Percentiles rank a stretch among this genome's conserved stretches.
These are phyloP conservation scores for Doryteuthis pealeii DNA, from an alignment of 1,140 invertebrate species.

Conservation along the genomic window DNA sequence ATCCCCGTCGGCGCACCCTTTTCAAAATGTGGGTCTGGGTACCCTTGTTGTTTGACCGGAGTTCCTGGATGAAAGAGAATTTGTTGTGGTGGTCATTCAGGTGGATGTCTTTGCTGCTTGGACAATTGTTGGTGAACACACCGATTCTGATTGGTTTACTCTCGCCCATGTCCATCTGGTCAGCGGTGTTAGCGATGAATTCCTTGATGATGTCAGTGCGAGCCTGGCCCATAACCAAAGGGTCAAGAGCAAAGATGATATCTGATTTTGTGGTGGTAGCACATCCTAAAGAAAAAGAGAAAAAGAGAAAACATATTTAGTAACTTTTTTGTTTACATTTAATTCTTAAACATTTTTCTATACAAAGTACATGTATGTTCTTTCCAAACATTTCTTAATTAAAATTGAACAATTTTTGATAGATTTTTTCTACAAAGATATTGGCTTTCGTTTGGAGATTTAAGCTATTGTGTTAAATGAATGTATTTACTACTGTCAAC, in stretches of 20 bases:
- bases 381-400: too few species aligned
- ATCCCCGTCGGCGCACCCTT: background rate
- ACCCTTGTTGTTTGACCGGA: background rate
- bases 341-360: too few species aligned
- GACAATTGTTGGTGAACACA: conserved; percentile 2
- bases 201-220: background rate
- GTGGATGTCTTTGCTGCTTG: background rate
- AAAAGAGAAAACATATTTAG: background rate
- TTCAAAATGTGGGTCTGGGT: background rate
- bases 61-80: background rate
- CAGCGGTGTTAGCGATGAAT: background rate
- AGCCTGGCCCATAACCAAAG: background rate
- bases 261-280: background rate
- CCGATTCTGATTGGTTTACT: background rate
- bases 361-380: too few species aligned
- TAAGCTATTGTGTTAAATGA: too few species aligned
- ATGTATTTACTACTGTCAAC: too few species aligned
- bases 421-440: too few species aligned
- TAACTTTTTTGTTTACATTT: background rate
- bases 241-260: background rate
- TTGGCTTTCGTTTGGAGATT: too few species aligned
- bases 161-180: background rate
- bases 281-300: background rate
- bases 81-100: conserved; percentile 1
- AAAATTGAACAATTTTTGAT: too few species aligned